Evolutionary conservation across 2,113 vertebrate genomes (phyloP), one percentile per base, ranked within the genome.

Genomic region (Coreoperca whiteheadi): DNA sequence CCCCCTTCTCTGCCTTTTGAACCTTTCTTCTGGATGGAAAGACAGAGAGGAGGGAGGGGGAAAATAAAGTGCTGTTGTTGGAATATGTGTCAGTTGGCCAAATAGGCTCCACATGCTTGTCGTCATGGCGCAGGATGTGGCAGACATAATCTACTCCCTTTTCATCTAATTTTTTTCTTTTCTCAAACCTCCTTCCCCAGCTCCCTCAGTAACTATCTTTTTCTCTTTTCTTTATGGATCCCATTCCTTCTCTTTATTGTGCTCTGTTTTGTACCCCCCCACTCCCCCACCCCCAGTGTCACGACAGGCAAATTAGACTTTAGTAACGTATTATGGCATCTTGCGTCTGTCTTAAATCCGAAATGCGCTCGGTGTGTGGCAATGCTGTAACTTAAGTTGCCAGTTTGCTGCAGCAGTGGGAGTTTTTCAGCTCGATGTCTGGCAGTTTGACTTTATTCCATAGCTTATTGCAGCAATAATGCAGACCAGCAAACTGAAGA

Each of bases 1-100:
- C 79, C 77, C 83, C 83, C 84, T 59, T 54, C 72, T 68, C 67
- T 50, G 79, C 83, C 78, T 88, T 72, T 79, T 23, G 11, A 74
- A 84, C 87, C 67, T 88, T 79, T 90, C 48, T 39, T 87, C 72
- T 79, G 77, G 83, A 89, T 89, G 91, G 91, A 92, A 90, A 91
- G 59, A 88, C 76, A 90, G 88, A 92, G 78, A 75, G 34, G 50
- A 72, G 56, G 18, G 32, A 51, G 39, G 25, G 15, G 30, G 20
- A 60, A 41, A 75, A 86, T 69, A 37, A 73, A 81, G 67, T 56
- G 79, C 61, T 79, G 71, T 84, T 84, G 71, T 82, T 89, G 81
- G 87, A 88, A 93, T 90, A 83, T 92, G 86, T 94, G 94, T 93
- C 94, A 93, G 83, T 92, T 91, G 91, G 93, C 90, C 83, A 90